Evolutionary conservation across 2,113 vertebrate species (phyloP).

Genomic region (Isurus oxyrinchus): DNA sequence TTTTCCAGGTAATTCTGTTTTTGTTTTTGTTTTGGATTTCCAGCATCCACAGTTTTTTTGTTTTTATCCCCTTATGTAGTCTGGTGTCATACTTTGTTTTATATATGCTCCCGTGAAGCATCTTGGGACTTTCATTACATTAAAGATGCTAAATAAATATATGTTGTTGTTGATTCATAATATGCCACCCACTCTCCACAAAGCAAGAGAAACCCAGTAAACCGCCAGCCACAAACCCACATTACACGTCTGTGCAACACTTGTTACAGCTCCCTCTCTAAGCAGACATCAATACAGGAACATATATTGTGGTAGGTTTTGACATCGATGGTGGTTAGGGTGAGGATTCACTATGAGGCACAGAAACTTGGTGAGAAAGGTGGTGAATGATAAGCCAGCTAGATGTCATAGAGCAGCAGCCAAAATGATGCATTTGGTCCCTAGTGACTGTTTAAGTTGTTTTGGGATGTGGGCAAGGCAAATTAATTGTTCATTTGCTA

Average conservation of each 20-base stretch:
- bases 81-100: background rate
- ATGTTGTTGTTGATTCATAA: background rate
- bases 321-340: background rate
- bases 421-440: background rate
- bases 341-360: background rate
- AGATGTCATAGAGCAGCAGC: background rate
- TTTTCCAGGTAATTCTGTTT: too few relatives aligned
- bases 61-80: background rate
- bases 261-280: background rate
- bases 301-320: background rate
- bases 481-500: too few relatives aligned
- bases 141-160: too few relatives aligned
- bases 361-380: background rate
- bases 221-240: background rate
- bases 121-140: too few relatives aligned
- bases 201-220: background rate
- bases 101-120: background rate
- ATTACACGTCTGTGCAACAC: background rate
- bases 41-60: too few relatives aligned
- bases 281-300: too few relatives aligned
- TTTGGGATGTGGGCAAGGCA: background rate
- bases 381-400: background rate
- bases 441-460: background rate
- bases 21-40: too few relatives aligned
- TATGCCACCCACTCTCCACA: background rate